Evolutionary conservation across 2,797 vertebrate genomes (phyloP), one percentile per base, ranked within the genome.

Genomic region (Threskiornis aethiopicus): DNA sequence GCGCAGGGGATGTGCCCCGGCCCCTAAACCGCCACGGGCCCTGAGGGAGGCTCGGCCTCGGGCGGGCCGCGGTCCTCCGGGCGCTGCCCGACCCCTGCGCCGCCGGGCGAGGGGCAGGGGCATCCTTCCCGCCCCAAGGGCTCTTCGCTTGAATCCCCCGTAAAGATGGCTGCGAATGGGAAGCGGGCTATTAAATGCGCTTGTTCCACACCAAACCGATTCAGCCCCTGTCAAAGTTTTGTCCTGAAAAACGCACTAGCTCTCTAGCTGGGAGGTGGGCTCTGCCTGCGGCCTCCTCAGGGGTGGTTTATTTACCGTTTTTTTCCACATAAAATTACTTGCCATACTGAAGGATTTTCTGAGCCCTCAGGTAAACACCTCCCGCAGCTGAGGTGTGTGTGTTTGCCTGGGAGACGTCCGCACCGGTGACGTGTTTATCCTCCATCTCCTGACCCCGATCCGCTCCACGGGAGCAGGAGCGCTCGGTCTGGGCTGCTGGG

Each of bases 381-480:
- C 46, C 33, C 3, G 4, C 44, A 54, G 55, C 35, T 21, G 41
- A 19, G 25, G 39, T 29, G 24, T 31, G 25, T 2, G 5, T 31
- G 15, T 49, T 59, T 61, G 9, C 65, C 47, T 15, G 14, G 31
- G 41, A 79, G 57, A 13, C 0, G 3, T 10, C 42, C 4, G 2
- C 33, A 9, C 0, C 1, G 5, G 19, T 65, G 80, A 77, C 1
- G 0, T n/a, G 31, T 35, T 71, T 5, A 22, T 37, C 54, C 29
- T 39, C 10, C 33, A 17, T 5, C 26, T 52, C 44, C 54, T 33
- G 39, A 57, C 39, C 58, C 46, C 0, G 2, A 2, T n/a, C 35
- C 41, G 3, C 39, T 55, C 21, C 2, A 1, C 0, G 0, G 2
- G 19, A 64, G 72, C 3, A 26, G 24, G 20, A 64, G 11, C 10